Conservation (phyloP, 2,888 invertebrate species). For the Phania funesta region DNA sequence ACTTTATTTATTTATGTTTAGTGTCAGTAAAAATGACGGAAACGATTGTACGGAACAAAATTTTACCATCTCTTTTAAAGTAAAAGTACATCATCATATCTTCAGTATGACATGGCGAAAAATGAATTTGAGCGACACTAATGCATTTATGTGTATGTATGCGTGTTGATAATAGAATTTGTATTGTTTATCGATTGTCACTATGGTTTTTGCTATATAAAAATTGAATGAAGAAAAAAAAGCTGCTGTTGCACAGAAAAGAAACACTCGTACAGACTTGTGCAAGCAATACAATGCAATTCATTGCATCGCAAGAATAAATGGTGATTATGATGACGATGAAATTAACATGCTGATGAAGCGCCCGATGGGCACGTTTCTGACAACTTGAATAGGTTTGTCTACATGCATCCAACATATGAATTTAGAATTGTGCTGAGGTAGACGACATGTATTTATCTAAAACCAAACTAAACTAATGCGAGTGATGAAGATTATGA, state of each 20-base stretch:
- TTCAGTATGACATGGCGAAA: neutral
- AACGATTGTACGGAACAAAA: too few species aligned
- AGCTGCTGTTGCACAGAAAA: conserved; percentile 26
- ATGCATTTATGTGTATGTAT: neutral
- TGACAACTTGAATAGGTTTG: conserved; percentile 67
- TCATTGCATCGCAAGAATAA: conserved; percentile 39
- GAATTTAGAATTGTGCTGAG: conserved; percentile 64
- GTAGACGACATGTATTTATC: conserved; percentile 63
- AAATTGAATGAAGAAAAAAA: conserved; percentile 53
- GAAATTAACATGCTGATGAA: conserved; percentile 64
- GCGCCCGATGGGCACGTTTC: conserved; percentile 66
- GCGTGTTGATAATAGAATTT: conserved; percentile 4
- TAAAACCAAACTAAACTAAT: conserved; percentile 52
- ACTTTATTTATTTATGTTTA: too few species aligned
- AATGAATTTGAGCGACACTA: neutral
- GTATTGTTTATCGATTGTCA: conserved; percentile 59
- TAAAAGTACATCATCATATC: too few species aligned
- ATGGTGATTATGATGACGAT: conserved; percentile 56
- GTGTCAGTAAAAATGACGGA: too few species aligned
- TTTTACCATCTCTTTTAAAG: too few species aligned
- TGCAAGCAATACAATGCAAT: conserved; percentile 38
- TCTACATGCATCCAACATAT: conserved; percentile 63
- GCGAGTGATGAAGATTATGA: conserved; percentile 21
- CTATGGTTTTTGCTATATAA: conserved; percentile 47
- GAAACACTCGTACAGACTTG: conserved; percentile 13